Percentiles rank a stretch among this genome's conserved stretches.
Evolutionary conservation across 2,888 invertebrate species (phyloP).

Genomic region (Amitus sp.): DNA sequence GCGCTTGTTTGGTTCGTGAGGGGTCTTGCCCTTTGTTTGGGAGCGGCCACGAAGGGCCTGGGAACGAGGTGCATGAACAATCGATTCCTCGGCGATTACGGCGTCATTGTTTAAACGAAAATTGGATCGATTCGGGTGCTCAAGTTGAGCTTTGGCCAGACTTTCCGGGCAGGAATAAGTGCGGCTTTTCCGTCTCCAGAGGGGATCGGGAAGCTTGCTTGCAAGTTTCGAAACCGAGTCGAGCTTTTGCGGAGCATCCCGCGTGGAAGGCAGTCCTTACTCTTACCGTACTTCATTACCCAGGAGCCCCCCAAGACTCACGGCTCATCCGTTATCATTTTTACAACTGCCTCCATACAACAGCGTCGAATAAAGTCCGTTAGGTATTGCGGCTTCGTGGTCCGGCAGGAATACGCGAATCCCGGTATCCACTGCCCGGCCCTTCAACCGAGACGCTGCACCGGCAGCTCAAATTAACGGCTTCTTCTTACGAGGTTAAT

Average conservation of each 20-base stretch:
- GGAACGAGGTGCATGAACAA: too few relatives aligned
- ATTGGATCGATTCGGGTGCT: too few relatives aligned
- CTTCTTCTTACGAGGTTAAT: neutral
- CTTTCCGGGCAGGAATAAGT: slow-evolving; percentile 4
- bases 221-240: slow-evolving; percentile 44
- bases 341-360: slow-evolving; percentile 66
- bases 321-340: slow-evolving; percentile 66
- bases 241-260: slow-evolving; percentile 40
- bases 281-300: slow-evolving; percentile 66
- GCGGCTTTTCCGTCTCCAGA: slow-evolving; percentile 42
- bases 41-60: too few relatives aligned
- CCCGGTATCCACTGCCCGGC: slow-evolving; percentile 17
- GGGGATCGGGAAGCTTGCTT: slow-evolving; percentile 45
- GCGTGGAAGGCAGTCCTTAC: slow-evolving; percentile 51
- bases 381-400: slow-evolving; percentile 59
- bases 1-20: too few relatives aligned
- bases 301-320: slow-evolving; percentile 56
- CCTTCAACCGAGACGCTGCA: too few relatives aligned
- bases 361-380: slow-evolving; percentile 66
- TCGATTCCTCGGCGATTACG: too few relatives aligned
- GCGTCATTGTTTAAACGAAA: too few relatives aligned
- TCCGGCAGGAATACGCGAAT: slow-evolving; percentile 49
- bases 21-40: too few relatives aligned
- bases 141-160: too few relatives aligned
- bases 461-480: slow-evolving; percentile 21